Conservation (phyloP, 1,140 invertebrate species). For the Conopomorpha cramerella region DNA sequence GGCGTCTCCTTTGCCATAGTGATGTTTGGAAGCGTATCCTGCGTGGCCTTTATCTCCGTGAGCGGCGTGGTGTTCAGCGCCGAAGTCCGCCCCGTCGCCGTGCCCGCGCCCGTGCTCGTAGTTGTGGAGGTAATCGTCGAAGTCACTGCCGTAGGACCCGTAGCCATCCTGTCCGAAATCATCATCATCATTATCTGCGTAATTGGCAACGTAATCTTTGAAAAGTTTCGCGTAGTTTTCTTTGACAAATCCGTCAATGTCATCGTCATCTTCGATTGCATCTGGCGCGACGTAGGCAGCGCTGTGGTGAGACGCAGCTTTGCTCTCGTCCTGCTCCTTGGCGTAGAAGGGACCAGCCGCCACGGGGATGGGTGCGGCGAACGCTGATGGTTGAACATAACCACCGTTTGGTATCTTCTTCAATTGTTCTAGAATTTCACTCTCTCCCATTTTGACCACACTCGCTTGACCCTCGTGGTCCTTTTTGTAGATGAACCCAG, state of each 20-base stretch:
- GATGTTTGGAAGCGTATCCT: conserved; percentile 29
- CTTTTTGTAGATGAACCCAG: conserved; percentile 60
- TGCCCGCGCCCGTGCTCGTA: conserved; percentile 21
- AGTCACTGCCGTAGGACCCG: conserved; percentile 6
- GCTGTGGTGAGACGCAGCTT: conserved; percentile 19
- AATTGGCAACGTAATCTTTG: conserved; percentile 24
- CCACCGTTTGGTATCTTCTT: conserved; percentile 17
- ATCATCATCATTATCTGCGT: conserved; percentile 13
- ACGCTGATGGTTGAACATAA: conserved; percentile 29
- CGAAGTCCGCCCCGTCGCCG: conserved; percentile 28
- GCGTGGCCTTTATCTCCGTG: conserved; percentile 44
- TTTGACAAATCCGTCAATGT: conserved; percentile 31
- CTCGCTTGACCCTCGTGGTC: conserved; percentile 45
- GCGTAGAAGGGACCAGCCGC: conserved; percentile 16
- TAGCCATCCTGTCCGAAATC: not conserved
- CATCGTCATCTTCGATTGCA: conserved; percentile 22
- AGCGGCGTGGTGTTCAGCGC: conserved; percentile 24
- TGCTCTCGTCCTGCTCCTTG: conserved; percentile 23
- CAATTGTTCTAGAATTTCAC: conserved; percentile 44
- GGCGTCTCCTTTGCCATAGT: conserved; percentile 32
- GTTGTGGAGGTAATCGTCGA: conserved; percentile 32
- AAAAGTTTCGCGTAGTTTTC: conserved; percentile 38
- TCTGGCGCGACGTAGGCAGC: conserved; percentile 34
- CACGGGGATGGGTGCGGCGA: conserved; percentile 18
- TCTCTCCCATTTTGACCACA: conserved; percentile 51